phyloP scores from a whole-genome alignment of 2,888 invertebrate species.

The Aphodius sticticus region DNA sequence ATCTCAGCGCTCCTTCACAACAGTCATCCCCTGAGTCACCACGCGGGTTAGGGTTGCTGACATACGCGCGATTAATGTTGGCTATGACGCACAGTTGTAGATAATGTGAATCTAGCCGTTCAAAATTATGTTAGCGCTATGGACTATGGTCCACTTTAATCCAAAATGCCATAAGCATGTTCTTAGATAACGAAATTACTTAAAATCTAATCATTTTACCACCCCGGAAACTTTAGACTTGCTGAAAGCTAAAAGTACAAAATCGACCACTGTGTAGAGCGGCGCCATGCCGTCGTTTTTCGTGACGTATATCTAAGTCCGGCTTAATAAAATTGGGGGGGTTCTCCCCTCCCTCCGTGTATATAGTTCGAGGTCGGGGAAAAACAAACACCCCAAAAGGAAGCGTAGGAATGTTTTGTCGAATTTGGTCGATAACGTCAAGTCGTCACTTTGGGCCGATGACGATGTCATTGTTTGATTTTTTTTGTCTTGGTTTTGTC shows the following conservation, averaged over 20 bases:
- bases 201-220: too few relatives aligned
- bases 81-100: too few relatives aligned
- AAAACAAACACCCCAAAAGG: background rate
- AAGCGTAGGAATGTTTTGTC: background rate
- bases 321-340: background rate
- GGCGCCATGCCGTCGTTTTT: background rate
- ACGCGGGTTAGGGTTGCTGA: background rate
- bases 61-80: background rate
- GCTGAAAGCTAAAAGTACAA: too few relatives aligned
- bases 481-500: background rate
- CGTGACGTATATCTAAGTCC: background rate
- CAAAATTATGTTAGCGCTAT: too few relatives aligned
- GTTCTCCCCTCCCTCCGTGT: background rate
- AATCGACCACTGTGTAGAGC: background rate
- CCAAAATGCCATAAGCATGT: too few relatives aligned
- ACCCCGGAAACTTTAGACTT: too few relatives aligned
- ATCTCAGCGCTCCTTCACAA: background rate
- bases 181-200: too few relatives aligned
- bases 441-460: background rate
- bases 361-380: background rate
- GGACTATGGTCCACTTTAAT: too few relatives aligned
- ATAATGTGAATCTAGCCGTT: too few relatives aligned
- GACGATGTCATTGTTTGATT: background rate
- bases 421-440: background rate
- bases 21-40: background rate